These are phyloP conservation scores for Andrena cerasifolii DNA, from an alignment of 1,140 invertebrate genomes.

Conservation along the genomic window DNA sequence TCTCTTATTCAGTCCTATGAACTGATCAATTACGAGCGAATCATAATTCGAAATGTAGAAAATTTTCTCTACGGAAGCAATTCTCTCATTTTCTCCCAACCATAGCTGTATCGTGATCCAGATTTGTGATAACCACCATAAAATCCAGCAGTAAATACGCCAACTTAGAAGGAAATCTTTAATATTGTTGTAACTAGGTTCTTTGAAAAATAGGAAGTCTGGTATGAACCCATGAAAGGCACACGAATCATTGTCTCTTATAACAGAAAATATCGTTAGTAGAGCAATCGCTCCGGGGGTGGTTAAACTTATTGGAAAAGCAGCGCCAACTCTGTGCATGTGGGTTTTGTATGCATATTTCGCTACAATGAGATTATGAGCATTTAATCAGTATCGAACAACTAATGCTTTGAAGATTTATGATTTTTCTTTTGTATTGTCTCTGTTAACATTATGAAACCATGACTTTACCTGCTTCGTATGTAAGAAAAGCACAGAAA, in stretches of 20 bases:
- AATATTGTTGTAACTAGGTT: constrained; percentile 83
- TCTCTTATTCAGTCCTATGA: constrained; percentile 91
- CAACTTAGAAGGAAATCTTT: constrained; percentile 84
- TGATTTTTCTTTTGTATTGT: background rate
- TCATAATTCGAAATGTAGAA: constrained; percentile 93
- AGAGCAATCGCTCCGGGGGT: constrained; percentile 87
- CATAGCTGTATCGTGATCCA: constrained; percentile 94
- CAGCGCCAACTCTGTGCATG: constrained; percentile 91
- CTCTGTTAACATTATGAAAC: background rate
- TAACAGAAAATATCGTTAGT: constrained; percentile 84
- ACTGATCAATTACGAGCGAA: constrained; percentile 92
- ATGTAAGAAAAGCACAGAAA: constrained; percentile 85
- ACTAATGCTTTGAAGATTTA: background rate
- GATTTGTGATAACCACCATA: constrained; percentile 90
- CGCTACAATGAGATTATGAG: constrained; percentile 76
- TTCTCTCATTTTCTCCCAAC: constrained; percentile 89
- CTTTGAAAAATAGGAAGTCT: constrained; percentile 87
- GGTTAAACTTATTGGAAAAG: constrained; percentile 89
- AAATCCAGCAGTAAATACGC: constrained; percentile 88
- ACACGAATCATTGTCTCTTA: constrained; percentile 85
- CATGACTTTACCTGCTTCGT: constrained; percentile 84
- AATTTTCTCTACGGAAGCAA: constrained; percentile 90
- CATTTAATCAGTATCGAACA: constrained; percentile 5
- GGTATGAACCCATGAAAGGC: constrained; percentile 84
- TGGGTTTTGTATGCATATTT: constrained; percentile 93